Conservation (phyloP, 2,888 invertebrate species). For the Diaphora mendica region DNA sequence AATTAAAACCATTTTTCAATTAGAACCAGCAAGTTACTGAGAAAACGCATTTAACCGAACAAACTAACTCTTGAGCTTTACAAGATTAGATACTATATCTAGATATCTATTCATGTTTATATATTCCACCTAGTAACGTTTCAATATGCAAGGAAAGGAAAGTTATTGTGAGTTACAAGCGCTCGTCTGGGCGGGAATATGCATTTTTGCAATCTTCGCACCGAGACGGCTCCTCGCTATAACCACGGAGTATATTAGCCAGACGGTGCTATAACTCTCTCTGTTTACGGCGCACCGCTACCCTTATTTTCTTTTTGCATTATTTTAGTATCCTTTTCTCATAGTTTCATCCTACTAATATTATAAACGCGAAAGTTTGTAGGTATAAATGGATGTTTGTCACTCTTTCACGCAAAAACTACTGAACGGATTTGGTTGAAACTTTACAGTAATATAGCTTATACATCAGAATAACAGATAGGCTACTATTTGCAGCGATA, state of each 20-base stretch:
- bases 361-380: too few species aligned
- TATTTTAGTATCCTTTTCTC: neutral
- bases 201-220: slow-evolving; percentile 12
- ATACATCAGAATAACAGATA: too few species aligned
- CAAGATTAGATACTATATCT: neutral
- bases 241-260: slow-evolving; percentile 1
- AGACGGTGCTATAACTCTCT: slow-evolving; percentile 12
- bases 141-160: slow-evolving; percentile 8
- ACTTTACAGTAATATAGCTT: too few species aligned
- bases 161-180: slow-evolving; percentile 18
- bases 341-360: neutral
- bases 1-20: neutral
- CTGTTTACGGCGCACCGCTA: slow-evolving; percentile 13
- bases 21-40: neutral
- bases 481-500: too few species aligned
- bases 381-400: too few species aligned
- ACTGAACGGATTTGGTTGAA: too few species aligned
- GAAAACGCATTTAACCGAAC: too few species aligned
- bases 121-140: neutral
- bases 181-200: slow-evolving; percentile 7
- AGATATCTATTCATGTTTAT: neutral
- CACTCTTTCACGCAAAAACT: too few species aligned
- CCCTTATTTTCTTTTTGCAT: slow-evolving; percentile 12
- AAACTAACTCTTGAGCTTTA: neutral
- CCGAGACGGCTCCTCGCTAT: neutral